Evolutionary conservation across 2,113 vertebrate species (phyloP), one percentile per base, ranked within the genome.

Genomic region (Alectura lathami): DNA sequence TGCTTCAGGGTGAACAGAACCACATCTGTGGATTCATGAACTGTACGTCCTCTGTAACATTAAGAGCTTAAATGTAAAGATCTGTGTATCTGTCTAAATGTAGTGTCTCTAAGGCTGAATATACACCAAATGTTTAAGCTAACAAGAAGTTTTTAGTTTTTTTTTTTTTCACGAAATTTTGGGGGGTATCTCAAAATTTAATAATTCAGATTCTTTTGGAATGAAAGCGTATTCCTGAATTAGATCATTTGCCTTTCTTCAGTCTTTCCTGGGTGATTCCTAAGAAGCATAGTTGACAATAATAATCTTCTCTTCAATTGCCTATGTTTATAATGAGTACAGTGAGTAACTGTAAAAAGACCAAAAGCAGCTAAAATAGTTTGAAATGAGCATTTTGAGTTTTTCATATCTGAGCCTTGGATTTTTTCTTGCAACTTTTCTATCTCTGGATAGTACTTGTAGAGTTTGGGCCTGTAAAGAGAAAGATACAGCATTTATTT

Each of bases 71-170:
- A 62, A 26, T 43, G 36, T 30, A 18, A n/a, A 53, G 6, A 66
- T 11, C 15, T 60, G 17, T 56, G 12, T 56, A 42, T 48, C 64
- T 7, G n/a, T 24, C 17, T 38, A 63, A 62, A 63, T 42, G 18
- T 18, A 70, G 21, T 2, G 1, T 40, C 9, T 38, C 5, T 64
- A 20, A 76, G 76, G 26, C 80, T 74, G 45, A 74, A 47, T 42
- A 26, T 11, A 14, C 6, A 76, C 20, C 29, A 51, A 23, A n/a
- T 45, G 5, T 70, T 77, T 93, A 21, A 34, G 77, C 0, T 50
- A 63, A 30, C 11, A 36, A 30, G 6, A 85, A n/a, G 3, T 4
- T 68, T 47, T 24, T 4, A 4, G 0, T 0, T 48, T 43, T 30
- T 45, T 27, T 12, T 40, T 73, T 54, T 87, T 69, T 48, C 17